These are phyloP conservation scores for Potorous gilbertii DNA, from an alignment of 2,797 vertebrate genomes.

Conservation along the genomic window DNA sequence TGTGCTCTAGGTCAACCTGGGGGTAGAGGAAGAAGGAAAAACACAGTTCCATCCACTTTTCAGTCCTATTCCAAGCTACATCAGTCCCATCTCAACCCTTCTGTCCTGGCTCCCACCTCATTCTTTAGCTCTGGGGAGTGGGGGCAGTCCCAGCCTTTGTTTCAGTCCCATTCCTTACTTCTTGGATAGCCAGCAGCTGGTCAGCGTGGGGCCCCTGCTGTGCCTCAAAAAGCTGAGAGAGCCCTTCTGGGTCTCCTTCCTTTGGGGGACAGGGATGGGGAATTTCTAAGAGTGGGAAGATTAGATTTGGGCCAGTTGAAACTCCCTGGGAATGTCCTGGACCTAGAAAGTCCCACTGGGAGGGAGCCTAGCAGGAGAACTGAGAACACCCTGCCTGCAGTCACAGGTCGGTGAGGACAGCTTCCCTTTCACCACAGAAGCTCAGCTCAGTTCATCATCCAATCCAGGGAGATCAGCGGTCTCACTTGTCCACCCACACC, in stretches of 20 bases:
- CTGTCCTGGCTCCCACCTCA: no score
- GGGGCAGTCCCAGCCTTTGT: background rate
- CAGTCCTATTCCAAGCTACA: background rate
- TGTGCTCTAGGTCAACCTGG: conserved; percentile 89
- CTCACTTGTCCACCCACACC: background rate
- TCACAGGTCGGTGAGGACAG: background rate
- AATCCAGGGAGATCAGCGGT: background rate
- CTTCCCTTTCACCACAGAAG: background rate
- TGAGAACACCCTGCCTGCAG: background rate
- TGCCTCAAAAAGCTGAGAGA: background rate
- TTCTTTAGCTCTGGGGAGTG: background rate
- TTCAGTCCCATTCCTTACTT: background rate
- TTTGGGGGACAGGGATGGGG: background rate
- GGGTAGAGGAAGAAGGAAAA: conserved; percentile 20
- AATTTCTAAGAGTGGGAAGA: background rate
- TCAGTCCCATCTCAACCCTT: background rate
- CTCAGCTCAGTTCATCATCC: no score
- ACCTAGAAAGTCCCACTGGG: background rate
- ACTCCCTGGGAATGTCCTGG: background rate
- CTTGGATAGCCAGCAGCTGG: background rate
- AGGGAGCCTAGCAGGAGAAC: background rate
- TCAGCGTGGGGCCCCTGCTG: background rate
- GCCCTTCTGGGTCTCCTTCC: background rate
- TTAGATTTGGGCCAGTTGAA: background rate
- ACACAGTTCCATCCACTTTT: background rate